Percentiles rank a stretch among this genome's conserved stretches.
phyloP scores from a whole-genome alignment of 64 coral and sea anemone species.

The Montipora cactus region DNA sequence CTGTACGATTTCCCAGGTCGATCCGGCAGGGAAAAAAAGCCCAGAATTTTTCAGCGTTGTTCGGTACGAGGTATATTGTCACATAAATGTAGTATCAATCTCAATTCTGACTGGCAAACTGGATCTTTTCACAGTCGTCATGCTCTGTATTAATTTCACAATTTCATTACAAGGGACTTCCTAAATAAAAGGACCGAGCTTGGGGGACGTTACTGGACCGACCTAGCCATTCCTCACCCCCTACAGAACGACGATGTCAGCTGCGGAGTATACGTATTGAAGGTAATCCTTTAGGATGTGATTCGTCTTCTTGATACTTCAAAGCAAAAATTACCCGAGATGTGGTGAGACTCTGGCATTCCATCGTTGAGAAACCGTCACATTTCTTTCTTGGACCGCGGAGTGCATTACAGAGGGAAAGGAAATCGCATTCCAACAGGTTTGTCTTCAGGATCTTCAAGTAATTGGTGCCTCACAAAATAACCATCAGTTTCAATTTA shows the following conservation, averaged over 20 bases:
- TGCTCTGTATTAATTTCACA: too few species aligned
- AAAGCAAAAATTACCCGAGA: too few species aligned
- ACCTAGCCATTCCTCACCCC: neutral
- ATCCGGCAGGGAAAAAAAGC: neutral
- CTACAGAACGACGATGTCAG: neutral
- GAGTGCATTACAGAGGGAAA: neutral
- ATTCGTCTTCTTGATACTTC: too few species aligned
- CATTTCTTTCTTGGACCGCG: conserved; percentile 5
- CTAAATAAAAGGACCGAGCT: neutral
- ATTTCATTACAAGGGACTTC: neutral
- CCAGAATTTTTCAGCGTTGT: too few species aligned
- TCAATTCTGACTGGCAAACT: neutral
- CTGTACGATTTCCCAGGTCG: neutral
- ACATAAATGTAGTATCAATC: neutral
- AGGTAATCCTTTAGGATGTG: neutral
- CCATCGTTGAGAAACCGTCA: neutral
- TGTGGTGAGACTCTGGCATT: too few species aligned
- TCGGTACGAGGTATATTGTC: too few species aligned
- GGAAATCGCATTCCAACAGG: conserved; percentile 16
- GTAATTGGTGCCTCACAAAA: too few species aligned
- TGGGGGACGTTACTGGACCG: neutral
- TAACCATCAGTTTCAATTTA: too few species aligned
- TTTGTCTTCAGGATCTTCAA: neutral
- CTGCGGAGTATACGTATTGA: neutral
- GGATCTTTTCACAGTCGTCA: too few species aligned